Conservation (phyloP, 2,113 vertebrate genomes). For the Junco hyemalis region DNA sequence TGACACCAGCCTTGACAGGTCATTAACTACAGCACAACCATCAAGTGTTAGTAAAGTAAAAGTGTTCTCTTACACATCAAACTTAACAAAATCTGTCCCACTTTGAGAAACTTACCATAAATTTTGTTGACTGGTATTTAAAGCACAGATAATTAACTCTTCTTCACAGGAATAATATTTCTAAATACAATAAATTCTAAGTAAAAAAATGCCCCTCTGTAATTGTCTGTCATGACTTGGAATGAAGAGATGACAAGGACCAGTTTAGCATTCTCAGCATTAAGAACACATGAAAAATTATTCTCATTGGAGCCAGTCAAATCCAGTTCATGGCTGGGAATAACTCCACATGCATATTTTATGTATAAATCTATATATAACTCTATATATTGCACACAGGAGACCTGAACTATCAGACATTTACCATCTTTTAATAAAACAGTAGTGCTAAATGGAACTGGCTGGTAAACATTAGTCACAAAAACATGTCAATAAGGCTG, state of each 20-base stretch:
- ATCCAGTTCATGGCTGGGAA: constrained; percentile 56
- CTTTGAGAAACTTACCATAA: constrained; percentile 26
- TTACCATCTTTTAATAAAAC: constrained; percentile 69
- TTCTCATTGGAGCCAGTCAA: constrained; percentile 48
- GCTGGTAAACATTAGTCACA: constrained; percentile 60
- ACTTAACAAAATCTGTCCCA: constrained; percentile 16
- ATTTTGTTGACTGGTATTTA: constrained; percentile 54
- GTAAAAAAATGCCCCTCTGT: constrained; percentile 25
- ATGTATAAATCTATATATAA: constrained; percentile 71
- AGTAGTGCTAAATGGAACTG: constrained; percentile 58
- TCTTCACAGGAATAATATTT: constrained; percentile 38
- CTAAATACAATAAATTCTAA: constrained; percentile 57
- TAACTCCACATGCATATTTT: constrained; percentile 67
- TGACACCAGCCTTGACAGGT: not conserved
- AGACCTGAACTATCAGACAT: constrained; percentile 68
- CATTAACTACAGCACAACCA: not conserved
- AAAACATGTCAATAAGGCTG: constrained; percentile 58
- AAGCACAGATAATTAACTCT: constrained; percentile 66
- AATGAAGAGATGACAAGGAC: constrained; percentile 60
- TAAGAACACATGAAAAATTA: constrained; percentile 59
- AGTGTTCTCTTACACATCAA: not conserved
- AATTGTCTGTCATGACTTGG: constrained; percentile 62
- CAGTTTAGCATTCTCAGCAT: constrained; percentile 42
- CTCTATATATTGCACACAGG: constrained; percentile 56
- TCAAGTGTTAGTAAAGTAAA: not conserved